These are phyloP conservation scores for Steinernema khuongi DNA, from an alignment of 1,140 invertebrate genomes.

Conservation along the genomic window DNA sequence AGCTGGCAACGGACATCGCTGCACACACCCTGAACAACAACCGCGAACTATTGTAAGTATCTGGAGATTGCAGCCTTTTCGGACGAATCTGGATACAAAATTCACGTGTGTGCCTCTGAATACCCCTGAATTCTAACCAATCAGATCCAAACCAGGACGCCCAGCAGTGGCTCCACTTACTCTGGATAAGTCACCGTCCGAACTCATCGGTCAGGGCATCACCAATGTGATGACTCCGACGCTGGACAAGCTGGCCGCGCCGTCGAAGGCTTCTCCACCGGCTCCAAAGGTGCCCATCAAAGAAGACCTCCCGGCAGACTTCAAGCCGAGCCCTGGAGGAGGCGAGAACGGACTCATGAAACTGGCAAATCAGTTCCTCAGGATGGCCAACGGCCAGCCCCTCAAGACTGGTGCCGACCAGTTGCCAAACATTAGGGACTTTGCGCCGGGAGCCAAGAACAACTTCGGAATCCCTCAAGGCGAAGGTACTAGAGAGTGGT, in stretches of 20 bases:
- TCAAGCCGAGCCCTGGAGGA: neutral
- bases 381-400: slow-evolving; percentile 29
- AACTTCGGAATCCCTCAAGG: slow-evolving; percentile 54
- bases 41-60: neutral
- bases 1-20: neutral
- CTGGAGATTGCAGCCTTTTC: neutral
- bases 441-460: slow-evolving; percentile 46
- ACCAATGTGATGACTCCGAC: neutral
- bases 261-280: neutral
- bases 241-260: neutral
- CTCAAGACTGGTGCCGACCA: neutral
- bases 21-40: neutral
- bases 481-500: too few species aligned
- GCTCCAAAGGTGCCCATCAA: neutral
- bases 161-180: neutral
- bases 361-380: slow-evolving; percentile 40
- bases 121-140: neutral
- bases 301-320: neutral
- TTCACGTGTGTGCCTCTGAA: too few species aligned
- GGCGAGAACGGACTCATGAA: slow-evolving; percentile 32
- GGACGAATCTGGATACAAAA: too few species aligned
- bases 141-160: slow-evolving; percentile 8
- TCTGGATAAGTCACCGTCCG: neutral
- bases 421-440: slow-evolving; percentile 47
- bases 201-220: neutral